These are phyloP conservation scores for Gallinago stenura DNA, from an alignment of 2,797 vertebrate species.

Conservation along the genomic window DNA sequence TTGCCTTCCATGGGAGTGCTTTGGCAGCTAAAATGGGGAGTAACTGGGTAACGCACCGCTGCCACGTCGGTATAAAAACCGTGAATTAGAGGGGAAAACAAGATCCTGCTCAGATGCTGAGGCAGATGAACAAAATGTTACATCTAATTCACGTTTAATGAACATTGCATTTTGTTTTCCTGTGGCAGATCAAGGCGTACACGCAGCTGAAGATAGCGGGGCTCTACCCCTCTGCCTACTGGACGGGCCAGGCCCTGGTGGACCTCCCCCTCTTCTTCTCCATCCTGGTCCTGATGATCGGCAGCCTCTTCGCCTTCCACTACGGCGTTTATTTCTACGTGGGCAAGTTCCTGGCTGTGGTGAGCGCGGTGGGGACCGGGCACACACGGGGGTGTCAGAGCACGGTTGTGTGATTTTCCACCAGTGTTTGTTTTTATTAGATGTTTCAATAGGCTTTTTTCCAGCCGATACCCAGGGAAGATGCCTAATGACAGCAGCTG, in stretches of 20 bases:
- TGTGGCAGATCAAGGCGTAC: constrained; percentile 89
- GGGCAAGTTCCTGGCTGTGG: constrained; percentile 80
- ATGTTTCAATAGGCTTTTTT: neutral
- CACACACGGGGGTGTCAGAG: accelerated
- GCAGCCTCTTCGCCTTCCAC: constrained; percentile 82
- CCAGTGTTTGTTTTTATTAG: accelerated
- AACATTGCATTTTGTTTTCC: accelerated
- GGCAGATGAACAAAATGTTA: accelerated
- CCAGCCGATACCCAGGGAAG: accelerated
- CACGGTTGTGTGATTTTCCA: accelerated
- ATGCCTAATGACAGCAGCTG: neutral
- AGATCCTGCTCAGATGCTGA: accelerated
- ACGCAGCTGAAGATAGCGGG: constrained; percentile 92
- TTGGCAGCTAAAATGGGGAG: neutral
- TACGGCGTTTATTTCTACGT: constrained; percentile 79
- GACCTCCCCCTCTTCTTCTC: constrained; percentile 90
- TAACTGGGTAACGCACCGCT: accelerated
- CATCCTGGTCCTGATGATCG: constrained; percentile 80
- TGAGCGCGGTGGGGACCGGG: constrained; percentile 47
- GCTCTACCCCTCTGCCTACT: constrained; percentile 93
- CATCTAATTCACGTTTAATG: accelerated
- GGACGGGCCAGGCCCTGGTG: constrained; percentile 90
- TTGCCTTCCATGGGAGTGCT: neutral
- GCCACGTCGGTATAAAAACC: accelerated
- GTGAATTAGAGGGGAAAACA: accelerated